A percentile compares a stretch with the other conserved stretches of the same genome.
Evolutionary conservation across 2,888 invertebrate species (phyloP).

Genomic region (Apodemia zela): DNA sequence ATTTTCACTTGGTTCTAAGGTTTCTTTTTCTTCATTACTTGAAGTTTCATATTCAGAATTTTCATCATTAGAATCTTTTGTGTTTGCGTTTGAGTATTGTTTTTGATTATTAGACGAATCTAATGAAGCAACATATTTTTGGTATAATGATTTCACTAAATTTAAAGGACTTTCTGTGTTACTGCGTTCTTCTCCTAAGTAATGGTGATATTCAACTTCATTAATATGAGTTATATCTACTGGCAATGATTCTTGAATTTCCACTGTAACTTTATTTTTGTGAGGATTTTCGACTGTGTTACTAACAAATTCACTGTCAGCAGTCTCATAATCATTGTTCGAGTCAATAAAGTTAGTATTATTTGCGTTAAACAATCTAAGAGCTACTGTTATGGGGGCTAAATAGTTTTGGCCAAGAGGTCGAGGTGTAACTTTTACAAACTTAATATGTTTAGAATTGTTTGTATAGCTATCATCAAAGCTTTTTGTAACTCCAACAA

Average conservation of each 20-base stretch:
- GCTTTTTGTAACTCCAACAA: conserved; percentile 56
- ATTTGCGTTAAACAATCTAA: conserved; percentile 73
- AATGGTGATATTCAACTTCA: conserved; percentile 67
- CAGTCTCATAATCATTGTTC: conserved; percentile 59
- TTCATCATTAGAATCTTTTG: conserved; percentile 45
- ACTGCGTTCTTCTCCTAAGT: conserved; percentile 62
- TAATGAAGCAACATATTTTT: conserved; percentile 56
- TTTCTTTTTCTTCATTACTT: conserved; percentile 43
- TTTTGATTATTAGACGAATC: conserved; percentile 60
- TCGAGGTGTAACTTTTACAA: conserved; percentile 76
- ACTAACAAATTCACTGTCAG: conserved; percentile 62
- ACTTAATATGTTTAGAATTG: conserved; percentile 35
- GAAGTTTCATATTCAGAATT: conserved; percentile 28
- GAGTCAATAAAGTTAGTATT: conserved; percentile 57
- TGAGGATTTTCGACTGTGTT: conserved; percentile 59
- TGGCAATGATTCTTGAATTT: conserved; percentile 84
- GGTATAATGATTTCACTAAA: conserved; percentile 50
- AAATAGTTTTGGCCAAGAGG: conserved; percentile 78
- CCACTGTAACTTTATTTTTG: conserved; percentile 77
- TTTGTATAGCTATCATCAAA: conserved; percentile 30
- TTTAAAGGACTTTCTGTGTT: conserved; percentile 50
- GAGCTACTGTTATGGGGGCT: conserved; percentile 81
- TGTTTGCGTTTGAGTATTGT: conserved; percentile 47
- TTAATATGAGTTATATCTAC: conserved; percentile 73
- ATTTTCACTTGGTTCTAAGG: conserved; percentile 57